Evolutionary conservation across 1,140 invertebrate species (phyloP).

Genomic region (Drosophila dunni): DNA sequence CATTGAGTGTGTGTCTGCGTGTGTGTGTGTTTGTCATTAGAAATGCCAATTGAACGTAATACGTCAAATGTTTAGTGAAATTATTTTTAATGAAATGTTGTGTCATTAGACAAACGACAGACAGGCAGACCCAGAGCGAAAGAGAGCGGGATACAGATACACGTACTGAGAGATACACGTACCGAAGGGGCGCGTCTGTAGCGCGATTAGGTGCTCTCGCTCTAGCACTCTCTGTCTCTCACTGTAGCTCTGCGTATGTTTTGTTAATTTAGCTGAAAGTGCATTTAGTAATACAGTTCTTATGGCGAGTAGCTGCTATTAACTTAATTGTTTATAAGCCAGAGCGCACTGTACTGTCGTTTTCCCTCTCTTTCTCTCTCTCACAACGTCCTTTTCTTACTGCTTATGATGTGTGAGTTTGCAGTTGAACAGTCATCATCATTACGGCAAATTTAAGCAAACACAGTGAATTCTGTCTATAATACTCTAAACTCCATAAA

Average conservation of each 20-base stretch:
- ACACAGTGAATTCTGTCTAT: not conserved
- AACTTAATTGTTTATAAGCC: constrained; percentile 71
- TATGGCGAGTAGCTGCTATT: constrained; percentile 61
- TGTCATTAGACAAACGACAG: constrained; percentile 63
- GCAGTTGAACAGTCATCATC: constrained; percentile 64
- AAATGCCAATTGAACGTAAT: constrained; percentile 81
- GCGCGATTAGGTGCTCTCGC: constrained; percentile 49
- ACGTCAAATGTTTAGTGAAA: constrained; percentile 79
- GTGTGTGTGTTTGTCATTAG: constrained; percentile 60
- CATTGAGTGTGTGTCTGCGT: constrained; percentile 33
- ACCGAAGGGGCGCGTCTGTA: constrained; percentile 65
- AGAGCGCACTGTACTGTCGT: not conserved
- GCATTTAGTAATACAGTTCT: constrained; percentile 75
- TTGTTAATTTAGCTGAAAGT: constrained; percentile 82
- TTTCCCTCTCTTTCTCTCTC: not conserved
- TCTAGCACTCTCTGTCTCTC: not conserved
- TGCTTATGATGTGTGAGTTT: constrained; percentile 74
- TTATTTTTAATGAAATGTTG: constrained; percentile 83
- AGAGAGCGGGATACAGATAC: constrained; percentile 11
- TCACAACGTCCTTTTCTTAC: constrained; percentile 23
- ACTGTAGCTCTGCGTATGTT: constrained; percentile 35
- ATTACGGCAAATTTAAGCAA: constrained; percentile 36
- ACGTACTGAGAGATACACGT: not conserved
- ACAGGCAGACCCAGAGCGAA: not conserved
- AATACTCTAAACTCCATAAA: not conserved